phyloP scores from a whole-genome alignment of 2,113 vertebrate genomes.

The Callorhinus ursinus region DNA sequence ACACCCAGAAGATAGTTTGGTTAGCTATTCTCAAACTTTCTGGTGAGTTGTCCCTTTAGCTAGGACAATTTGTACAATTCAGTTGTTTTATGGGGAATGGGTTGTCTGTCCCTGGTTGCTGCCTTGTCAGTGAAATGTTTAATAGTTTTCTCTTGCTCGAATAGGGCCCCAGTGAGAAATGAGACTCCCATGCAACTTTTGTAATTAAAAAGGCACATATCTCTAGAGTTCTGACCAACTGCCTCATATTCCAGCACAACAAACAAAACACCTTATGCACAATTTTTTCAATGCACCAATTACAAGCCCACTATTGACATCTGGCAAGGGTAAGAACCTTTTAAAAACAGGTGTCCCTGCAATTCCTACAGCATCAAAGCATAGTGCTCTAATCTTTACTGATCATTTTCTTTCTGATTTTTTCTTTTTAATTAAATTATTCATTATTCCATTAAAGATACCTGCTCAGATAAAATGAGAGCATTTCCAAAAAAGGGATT shows the following conservation, averaged over 20 bases:
- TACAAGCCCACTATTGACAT: neutral
- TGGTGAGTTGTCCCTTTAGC: neutral
- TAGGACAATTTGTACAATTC: neutral
- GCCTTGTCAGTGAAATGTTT: constrained; percentile 26
- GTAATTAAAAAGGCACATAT: neutral
- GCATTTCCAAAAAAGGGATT: neutral
- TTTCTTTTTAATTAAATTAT: constrained; percentile 13
- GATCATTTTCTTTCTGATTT: neutral
- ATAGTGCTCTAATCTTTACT: neutral
- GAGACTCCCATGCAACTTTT: neutral
- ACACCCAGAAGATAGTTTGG: neutral
- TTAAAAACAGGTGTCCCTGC: neutral
- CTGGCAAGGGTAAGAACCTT: neutral
- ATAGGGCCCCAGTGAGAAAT: neutral
- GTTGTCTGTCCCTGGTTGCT: neutral
- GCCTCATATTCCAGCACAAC: neutral
- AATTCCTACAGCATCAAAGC: neutral
- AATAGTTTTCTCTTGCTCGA: constrained; percentile 5
- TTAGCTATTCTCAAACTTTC: neutral
- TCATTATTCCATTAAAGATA: neutral
- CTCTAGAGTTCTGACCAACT: neutral
- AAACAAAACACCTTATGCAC: neutral
- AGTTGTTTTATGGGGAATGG: neutral
- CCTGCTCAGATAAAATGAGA: neutral
- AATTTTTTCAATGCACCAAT: neutral